Conservation (phyloP, 2,797 vertebrate species). For the Neosilurus hyrtlii region DNA sequence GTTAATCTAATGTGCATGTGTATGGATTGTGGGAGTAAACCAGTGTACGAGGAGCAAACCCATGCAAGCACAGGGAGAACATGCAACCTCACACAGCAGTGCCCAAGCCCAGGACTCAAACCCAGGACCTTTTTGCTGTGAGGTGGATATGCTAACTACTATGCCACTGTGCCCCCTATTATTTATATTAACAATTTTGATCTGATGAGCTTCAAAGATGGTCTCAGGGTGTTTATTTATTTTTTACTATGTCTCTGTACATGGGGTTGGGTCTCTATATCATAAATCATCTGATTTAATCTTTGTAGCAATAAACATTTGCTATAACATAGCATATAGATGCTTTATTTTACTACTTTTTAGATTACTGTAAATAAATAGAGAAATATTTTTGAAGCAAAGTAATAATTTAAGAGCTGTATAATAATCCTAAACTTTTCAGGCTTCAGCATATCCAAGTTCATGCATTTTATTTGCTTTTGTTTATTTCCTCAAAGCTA, state of each 20-base stretch:
- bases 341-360: background rate
- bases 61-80: no score
- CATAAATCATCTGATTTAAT: background rate
- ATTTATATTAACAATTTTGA: no score
- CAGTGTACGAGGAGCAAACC: no score
- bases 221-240: no score
- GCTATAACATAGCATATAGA: background rate
- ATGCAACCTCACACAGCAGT: no score
- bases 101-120: no score
- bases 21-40: no score
- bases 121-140: no score
- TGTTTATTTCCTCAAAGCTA: slow-evolving; percentile 1
- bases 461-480: slow-evolving; percentile 5
- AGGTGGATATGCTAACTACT: no score
- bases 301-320: background rate
- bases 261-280: background rate
- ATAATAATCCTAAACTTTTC: background rate
- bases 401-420: background rate
- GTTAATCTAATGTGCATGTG: no score
- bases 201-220: no score
- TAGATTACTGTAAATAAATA: background rate
- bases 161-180: no score
- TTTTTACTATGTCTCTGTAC: background rate
- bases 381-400: background rate
- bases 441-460: background rate